These are phyloP conservation scores for Poecilus cupreus DNA, from an alignment of 2,888 invertebrate species.

Conservation along the genomic window DNA sequence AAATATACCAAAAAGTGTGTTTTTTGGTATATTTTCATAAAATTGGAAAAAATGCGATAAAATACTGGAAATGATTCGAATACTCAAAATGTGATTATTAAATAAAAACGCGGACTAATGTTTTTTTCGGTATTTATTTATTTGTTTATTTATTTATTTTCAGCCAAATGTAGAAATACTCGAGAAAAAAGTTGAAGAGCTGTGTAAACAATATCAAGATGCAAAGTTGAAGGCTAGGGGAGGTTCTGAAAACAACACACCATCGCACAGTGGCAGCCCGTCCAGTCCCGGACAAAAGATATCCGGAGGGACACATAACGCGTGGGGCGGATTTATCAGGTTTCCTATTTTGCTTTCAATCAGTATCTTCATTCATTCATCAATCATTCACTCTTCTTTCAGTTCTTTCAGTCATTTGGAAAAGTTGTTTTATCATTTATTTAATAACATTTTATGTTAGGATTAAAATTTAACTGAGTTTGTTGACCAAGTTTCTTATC, in stretches of 20 bases:
- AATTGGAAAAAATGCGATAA: too few species aligned
- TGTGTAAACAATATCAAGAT: constrained; percentile 82
- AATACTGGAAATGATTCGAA: too few species aligned
- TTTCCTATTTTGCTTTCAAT: constrained; percentile 61
- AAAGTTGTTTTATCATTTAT: not conserved
- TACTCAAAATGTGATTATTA: too few species aligned
- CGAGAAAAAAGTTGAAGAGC: constrained; percentile 84
- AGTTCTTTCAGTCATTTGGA: not conserved
- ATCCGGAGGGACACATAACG: constrained; percentile 77
- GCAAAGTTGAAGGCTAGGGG: constrained; percentile 76
- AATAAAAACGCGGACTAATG: too few species aligned
- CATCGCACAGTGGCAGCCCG: constrained; percentile 68
- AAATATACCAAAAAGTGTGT: too few species aligned
- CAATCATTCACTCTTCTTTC: too few species aligned
- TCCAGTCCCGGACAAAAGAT: constrained; percentile 75
- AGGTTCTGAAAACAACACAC: constrained; percentile 74
- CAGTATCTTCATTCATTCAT: not conserved
- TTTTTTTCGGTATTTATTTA: not conserved
- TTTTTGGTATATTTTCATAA: too few species aligned
- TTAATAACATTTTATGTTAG: not conserved
- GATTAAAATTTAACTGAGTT: too few species aligned
- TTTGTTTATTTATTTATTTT: constrained; percentile 61
- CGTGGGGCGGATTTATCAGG: constrained; percentile 82
- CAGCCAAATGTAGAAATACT: constrained; percentile 82
- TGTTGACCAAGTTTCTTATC: too few species aligned